phyloP scores from a whole-genome alignment of 2,888 invertebrate species.

The Drosophila lacicola region DNA sequence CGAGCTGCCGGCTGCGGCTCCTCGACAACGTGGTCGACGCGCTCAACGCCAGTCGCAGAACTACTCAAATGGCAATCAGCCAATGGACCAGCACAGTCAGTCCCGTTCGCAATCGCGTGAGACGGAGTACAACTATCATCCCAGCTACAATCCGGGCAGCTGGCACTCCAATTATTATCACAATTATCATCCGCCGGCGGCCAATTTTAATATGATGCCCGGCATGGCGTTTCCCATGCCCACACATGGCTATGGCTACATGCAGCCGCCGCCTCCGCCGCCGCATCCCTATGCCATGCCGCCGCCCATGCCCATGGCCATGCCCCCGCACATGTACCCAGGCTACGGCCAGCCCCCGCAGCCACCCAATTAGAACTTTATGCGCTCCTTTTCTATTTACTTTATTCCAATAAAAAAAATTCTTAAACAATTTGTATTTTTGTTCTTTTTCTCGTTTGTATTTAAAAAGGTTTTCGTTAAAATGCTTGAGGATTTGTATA shows the following conservation, averaged over 20 bases:
- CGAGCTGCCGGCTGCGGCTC: conserved; percentile 23
- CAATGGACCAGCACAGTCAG: conserved; percentile 15
- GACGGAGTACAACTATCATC: conserved; percentile 64
- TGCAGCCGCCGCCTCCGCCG: conserved; percentile 35
- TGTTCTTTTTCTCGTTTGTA: conserved; percentile 12
- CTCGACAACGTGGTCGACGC: conserved; percentile 55
- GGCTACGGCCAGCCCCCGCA: conserved; percentile 35
- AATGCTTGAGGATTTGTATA: conserved; percentile 64
- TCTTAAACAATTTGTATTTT: conserved; percentile 44
- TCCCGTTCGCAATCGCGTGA: conserved; percentile 41
- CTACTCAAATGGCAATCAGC: conserved; percentile 27
- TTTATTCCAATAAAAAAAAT: conserved; percentile 61
- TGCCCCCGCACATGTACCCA: conserved; percentile 48
- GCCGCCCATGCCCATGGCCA: conserved; percentile 31
- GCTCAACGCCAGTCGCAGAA: conserved; percentile 37
- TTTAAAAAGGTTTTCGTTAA: conserved; percentile 53
- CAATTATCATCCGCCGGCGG: conserved; percentile 60
- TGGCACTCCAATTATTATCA: conserved; percentile 84
- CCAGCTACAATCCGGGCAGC: conserved; percentile 76
- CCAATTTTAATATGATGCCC: conserved; percentile 66
- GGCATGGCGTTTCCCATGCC: conserved; percentile 58
- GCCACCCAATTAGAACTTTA: conserved; percentile 34
- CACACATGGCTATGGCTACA: conserved; percentile 57
- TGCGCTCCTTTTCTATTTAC: conserved; percentile 9
- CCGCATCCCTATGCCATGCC: conserved; percentile 50